Evolutionary conservation across 2,888 invertebrate species (phyloP).

Genomic region (Lasioglossum malachurum): DNA sequence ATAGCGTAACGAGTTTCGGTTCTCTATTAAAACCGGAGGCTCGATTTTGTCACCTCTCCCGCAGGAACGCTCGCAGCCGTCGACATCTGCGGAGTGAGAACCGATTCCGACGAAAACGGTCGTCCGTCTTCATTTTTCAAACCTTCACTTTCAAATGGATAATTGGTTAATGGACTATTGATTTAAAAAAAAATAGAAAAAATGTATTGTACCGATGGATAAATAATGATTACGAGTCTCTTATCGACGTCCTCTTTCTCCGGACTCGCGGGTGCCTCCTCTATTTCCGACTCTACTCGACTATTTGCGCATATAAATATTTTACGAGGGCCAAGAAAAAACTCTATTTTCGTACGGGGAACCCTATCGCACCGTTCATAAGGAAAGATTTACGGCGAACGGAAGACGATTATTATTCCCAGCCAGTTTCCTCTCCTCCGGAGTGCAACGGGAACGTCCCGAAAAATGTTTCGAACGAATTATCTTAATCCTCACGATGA

Average conservation of each 20-base stretch:
- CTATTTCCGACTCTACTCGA: constrained; percentile 49
- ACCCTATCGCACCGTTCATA: constrained; percentile 65
- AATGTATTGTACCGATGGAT: neutral
- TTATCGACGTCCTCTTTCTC: constrained; percentile 39
- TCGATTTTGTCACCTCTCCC: constrained; percentile 52
- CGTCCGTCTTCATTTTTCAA: neutral
- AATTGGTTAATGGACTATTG: too few relatives aligned
- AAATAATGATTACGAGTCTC: neutral
- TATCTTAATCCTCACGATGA: neutral
- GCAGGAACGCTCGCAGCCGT: neutral
- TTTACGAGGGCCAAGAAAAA: constrained; percentile 54
- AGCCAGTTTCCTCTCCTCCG: constrained; percentile 32
- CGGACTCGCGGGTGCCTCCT: constrained; percentile 23
- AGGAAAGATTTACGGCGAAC: constrained; percentile 75
- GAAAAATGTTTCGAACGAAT: neutral
- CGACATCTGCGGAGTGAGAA: constrained; percentile 35
- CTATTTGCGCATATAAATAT: constrained; percentile 65
- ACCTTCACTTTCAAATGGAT: too few relatives aligned
- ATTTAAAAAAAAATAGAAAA: too few relatives aligned
- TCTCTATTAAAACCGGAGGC: constrained; percentile 52
- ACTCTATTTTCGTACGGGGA: constrained; percentile 55
- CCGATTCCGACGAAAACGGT: constrained; percentile 13
- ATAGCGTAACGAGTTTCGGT: constrained; percentile 45
- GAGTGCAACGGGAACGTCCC: constrained; percentile 9
- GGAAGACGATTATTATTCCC: constrained; percentile 70